Conservation (phyloP, 2,888 invertebrate species). For the Lasioglossum malachurum region DNA sequence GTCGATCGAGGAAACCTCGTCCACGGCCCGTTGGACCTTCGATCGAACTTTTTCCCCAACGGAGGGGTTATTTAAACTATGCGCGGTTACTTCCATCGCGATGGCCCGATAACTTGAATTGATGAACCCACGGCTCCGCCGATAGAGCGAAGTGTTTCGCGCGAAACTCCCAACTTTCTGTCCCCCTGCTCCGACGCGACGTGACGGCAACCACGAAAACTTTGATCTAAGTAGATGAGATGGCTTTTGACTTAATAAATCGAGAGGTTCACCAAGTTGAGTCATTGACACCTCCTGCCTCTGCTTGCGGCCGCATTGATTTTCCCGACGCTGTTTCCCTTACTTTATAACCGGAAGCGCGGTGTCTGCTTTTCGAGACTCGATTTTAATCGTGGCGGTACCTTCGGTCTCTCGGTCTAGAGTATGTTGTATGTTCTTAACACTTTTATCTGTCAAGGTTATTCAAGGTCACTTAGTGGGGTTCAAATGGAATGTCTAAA, state of each 20-base stretch:
- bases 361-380: not conserved
- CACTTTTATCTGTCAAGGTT: not conserved
- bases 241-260: slow-evolving; percentile 2
- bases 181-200: not conserved
- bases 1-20: not conserved
- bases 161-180: not conserved
- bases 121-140: not conserved
- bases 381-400: not conserved
- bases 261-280: not conserved
- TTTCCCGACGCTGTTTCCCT: not conserved
- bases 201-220: not conserved
- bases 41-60: slow-evolving; percentile 19
- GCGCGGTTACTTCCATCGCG: not conserved
- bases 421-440: too few relatives aligned
- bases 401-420: too few relatives aligned
- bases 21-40: not conserved
- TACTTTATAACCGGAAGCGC: not conserved
- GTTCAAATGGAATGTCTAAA: not conserved
- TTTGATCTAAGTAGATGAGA: not conserved
- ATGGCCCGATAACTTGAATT: not conserved
- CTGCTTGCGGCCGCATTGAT: not conserved
- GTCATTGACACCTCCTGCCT: not conserved
- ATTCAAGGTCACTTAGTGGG: not conserved
- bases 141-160: slow-evolving; percentile 2
- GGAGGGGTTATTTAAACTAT: not conserved